Percentiles rank a stretch among this genome's conserved stretches.
Evolutionary conservation across 2,797 vertebrate genomes (phyloP).

Genomic region (Decapterus maruadsi): DNA sequence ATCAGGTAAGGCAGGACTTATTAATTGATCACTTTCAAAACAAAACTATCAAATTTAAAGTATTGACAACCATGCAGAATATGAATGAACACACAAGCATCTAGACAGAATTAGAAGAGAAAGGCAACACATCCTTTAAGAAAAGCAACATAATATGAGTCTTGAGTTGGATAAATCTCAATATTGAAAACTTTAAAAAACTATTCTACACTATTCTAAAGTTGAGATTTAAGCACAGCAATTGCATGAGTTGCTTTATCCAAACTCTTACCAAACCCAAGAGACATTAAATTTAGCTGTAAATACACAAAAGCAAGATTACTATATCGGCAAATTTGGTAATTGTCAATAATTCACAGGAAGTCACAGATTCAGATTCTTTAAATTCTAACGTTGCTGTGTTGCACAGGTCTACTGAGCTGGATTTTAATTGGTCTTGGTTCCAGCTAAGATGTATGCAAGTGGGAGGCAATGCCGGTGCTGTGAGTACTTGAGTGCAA

Average conservation of each 20-base stretch:
- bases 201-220: neutral
- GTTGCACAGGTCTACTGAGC: slow-evolving; percentile 91
- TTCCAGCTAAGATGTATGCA: slow-evolving; percentile 98
- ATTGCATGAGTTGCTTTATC: too few species aligned
- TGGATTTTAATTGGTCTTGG: slow-evolving; percentile 99
- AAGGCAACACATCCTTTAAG: too few species aligned
- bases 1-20: slow-evolving; percentile 86
- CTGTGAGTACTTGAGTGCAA: slow-evolving; percentile 83
- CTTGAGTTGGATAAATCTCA: too few species aligned
- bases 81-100: neutral
- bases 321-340: too few species aligned
- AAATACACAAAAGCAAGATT: too few species aligned
- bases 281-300: too few species aligned
- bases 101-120: neutral
- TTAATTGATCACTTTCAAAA: neutral
- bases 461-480: slow-evolving; percentile 93
- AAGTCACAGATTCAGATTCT: too few species aligned
- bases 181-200: too few species aligned
- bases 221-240: neutral
- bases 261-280: too few species aligned
- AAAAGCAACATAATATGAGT: too few species aligned
- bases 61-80: neutral
- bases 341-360: too few species aligned
- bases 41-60: neutral
- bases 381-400: too few species aligned